A percentile compares a stretch with the other conserved stretches of the same genome.
Evolutionary conservation across 2,888 invertebrate genomes (phyloP).

Genomic region (Melanophora roralis): DNA sequence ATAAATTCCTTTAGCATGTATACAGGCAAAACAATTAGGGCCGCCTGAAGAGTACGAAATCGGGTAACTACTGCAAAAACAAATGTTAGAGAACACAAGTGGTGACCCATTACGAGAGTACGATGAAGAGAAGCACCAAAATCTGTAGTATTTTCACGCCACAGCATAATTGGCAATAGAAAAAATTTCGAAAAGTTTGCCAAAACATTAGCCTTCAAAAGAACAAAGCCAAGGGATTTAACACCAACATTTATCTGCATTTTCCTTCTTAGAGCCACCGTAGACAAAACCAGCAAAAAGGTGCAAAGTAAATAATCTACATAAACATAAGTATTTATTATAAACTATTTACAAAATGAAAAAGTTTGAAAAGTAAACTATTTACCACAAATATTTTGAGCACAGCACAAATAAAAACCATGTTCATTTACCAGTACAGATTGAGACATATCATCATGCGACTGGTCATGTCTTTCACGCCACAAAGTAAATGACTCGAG

Average conservation of each 20-base stretch:
- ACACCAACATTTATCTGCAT: conserved; percentile 56
- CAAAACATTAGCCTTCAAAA: conserved; percentile 81
- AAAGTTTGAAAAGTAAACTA: conserved; percentile 59
- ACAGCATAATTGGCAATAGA: conserved; percentile 81
- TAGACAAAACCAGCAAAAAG: conserved; percentile 64
- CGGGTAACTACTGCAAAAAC: conserved; percentile 78
- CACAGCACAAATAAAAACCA: conserved; percentile 80
- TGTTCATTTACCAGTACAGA: conserved; percentile 79
- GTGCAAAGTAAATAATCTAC: conserved; percentile 70
- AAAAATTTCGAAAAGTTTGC: conserved; percentile 81
- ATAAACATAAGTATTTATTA: too few relatives aligned
- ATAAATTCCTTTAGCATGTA: conserved; percentile 71
- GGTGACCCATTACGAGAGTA: conserved; percentile 82
- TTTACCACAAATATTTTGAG: conserved; percentile 77
- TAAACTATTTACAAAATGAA: too few relatives aligned
- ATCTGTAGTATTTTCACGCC: conserved; percentile 78
- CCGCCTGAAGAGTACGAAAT: conserved; percentile 64
- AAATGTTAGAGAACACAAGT: conserved; percentile 81
- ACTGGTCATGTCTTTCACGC: conserved; percentile 73
- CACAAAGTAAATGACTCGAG: conserved; percentile 89
- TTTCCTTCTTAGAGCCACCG: conserved; percentile 16
- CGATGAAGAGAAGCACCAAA: conserved; percentile 78
- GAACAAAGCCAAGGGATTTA: conserved; percentile 64
- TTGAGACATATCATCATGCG: conserved; percentile 66
- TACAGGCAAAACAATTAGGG: conserved; percentile 67